Conservation (phyloP, 2,797 vertebrate species). For the Amniataba percoides region DNA sequence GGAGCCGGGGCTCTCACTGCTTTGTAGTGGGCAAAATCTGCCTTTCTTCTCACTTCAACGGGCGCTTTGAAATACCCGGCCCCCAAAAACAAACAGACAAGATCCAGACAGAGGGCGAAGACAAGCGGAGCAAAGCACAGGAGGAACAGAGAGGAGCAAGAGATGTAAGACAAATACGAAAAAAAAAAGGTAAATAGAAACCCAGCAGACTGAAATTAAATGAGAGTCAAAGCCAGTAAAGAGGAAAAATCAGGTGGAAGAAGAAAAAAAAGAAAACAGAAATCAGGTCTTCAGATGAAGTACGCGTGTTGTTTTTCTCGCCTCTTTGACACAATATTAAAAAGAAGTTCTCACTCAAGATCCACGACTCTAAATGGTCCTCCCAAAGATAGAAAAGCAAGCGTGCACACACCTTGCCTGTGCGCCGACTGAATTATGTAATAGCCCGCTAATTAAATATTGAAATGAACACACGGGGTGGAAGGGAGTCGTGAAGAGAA, state of each 20-base stretch:
- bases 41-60: conserved; percentile 37
- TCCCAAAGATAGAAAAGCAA: conserved; percentile 11
- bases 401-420: conserved; percentile 23
- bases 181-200: conserved; percentile 11
- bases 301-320: too few relatives aligned
- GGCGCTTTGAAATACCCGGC: conserved; percentile 17
- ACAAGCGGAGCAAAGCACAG: not conserved
- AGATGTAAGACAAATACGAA: not conserved
- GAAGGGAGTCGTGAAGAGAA: conserved; percentile 44
- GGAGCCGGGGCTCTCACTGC: conserved; percentile 6
- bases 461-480: conserved; percentile 66
- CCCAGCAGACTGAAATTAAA: not conserved
- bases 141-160: not conserved
- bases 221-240: conserved; percentile 3
- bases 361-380: conserved; percentile 48
- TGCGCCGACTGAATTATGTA: conserved; percentile 67
- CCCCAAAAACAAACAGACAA: conserved; percentile 21
- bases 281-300: not conserved
- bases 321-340: not conserved
- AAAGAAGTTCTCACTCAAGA: conserved; percentile 28
- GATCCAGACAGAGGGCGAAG: conserved; percentile 13
- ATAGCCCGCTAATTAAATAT: conserved; percentile 72
- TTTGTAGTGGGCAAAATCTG: conserved; percentile 47
- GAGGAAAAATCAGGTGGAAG: not conserved
- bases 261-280: not conserved